phyloP scores from a whole-genome alignment of 2,113 vertebrate genomes.

The Sebastes fasciatus region DNA sequence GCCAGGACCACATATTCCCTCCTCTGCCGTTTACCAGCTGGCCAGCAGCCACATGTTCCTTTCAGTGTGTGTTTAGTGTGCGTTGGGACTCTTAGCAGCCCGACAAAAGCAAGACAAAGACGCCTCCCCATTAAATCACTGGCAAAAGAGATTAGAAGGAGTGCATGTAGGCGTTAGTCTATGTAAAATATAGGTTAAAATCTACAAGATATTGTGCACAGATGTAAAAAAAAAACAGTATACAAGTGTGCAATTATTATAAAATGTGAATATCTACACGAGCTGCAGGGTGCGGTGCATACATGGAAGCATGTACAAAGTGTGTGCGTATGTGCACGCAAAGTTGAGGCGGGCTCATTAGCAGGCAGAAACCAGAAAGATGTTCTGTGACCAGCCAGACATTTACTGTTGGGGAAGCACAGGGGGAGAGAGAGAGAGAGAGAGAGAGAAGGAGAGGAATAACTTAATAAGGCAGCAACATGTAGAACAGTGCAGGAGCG shows the following conservation, averaged over 20 bases:
- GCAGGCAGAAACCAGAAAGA: conserved; percentile 63
- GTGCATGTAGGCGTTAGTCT: neutral
- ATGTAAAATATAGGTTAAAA: conserved; percentile 1
- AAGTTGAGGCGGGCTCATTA: conserved; percentile 63
- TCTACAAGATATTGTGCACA: neutral
- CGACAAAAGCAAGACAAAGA: conserved; percentile 1
- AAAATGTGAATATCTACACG: conserved; percentile 12
- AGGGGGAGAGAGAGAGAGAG: neutral
- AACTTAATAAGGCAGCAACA: conserved; percentile 78
- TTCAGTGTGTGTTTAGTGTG: neutral
- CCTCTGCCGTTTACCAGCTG: conserved; percentile 41
- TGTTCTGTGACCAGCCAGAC: conserved; percentile 62
- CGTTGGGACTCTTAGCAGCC: neutral
- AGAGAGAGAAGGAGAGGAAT: conserved; percentile 31
- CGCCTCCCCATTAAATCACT: conserved; percentile 22
- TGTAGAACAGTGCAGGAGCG: conserved; percentile 66
- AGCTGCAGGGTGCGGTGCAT: conserved; percentile 18
- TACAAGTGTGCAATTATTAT: neutral
- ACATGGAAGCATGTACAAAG: neutral
- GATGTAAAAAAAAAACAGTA: conserved; percentile 4
- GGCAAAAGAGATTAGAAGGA: conserved; percentile 6
- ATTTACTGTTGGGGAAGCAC: conserved; percentile 28
- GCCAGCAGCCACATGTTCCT: conserved; percentile 15
- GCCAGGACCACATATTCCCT: neutral
- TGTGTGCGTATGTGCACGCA: neutral